A percentile compares a stretch with the other conserved stretches of the same genome.
phyloP scores from a whole-genome alignment of 2,888 invertebrate species.

The Eristalis pertinax region DNA sequence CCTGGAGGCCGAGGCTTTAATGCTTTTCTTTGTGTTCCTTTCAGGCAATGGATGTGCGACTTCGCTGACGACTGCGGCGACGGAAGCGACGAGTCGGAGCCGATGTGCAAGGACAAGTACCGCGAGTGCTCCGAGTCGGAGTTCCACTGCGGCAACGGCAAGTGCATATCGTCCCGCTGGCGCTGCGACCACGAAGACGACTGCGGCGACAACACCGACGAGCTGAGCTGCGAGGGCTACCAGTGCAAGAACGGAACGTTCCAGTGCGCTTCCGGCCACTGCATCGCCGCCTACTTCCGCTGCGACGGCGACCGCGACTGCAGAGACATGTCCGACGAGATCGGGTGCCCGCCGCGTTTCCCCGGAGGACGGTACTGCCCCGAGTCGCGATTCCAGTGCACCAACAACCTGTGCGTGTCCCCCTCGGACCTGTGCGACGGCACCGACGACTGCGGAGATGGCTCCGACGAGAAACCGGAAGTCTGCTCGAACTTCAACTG shows the following conservation, averaged over 20 bases:
- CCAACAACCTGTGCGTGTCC: constrained; percentile 95
- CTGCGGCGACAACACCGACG: constrained; percentile 97
- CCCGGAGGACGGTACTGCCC: constrained; percentile 95
- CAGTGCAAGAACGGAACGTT: constrained; percentile 94
- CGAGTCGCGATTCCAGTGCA: constrained; percentile 94
- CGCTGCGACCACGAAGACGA: constrained; percentile 98
- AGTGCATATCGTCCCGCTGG: constrained; percentile 96
- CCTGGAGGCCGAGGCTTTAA: constrained; percentile 72
- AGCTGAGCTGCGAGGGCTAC: constrained; percentile 90
- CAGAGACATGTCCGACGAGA: constrained; percentile 93
- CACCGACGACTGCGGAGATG: constrained; percentile 95
- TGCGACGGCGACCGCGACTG: constrained; percentile 96
- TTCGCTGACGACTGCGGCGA: constrained; percentile 98
- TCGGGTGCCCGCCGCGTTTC: constrained; percentile 93
- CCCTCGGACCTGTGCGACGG: constrained; percentile 96
- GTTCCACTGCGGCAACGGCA: constrained; percentile 92
- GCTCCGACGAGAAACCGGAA: constrained; percentile 91
- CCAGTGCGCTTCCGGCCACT: constrained; percentile 96
- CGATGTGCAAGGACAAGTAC: constrained; percentile 91
- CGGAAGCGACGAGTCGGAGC: constrained; percentile 92
- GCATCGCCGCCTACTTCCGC: constrained; percentile 92
- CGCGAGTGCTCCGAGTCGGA: constrained; percentile 96
- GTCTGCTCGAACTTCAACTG: constrained; percentile 94
- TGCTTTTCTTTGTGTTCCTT: constrained; percentile 48
- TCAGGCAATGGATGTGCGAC: constrained; percentile 94